A percentile compares a stretch with the other conserved stretches of the same genome.
Conservation (phyloP, 2,797 vertebrate genomes). For the Lepus oiostolus region DNA sequence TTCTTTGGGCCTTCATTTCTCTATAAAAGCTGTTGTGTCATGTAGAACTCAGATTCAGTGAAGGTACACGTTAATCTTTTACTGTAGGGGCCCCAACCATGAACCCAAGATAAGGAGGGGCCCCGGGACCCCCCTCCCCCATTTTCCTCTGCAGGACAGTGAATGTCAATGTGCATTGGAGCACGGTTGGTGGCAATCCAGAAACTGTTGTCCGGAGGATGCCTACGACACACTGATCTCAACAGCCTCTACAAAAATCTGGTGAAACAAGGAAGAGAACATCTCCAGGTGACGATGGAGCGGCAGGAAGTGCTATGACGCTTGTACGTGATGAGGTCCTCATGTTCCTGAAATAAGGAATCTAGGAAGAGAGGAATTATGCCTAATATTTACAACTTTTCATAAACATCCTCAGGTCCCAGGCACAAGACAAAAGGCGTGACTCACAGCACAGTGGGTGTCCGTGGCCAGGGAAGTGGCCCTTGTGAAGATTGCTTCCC, state of each 20-base stretch:
- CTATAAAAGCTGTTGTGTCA: neutral
- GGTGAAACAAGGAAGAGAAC: constrained; percentile 67
- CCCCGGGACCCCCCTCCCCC: neutral
- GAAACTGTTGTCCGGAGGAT: constrained; percentile 45
- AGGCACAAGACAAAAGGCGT: constrained; percentile 89
- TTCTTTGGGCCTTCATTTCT: neutral
- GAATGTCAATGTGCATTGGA: neutral
- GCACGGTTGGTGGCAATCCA: neutral
- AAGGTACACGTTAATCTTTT: neutral
- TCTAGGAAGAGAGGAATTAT: constrained; percentile 87
- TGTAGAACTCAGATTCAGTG: neutral
- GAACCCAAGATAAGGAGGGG: neutral
- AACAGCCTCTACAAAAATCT: constrained; percentile 70
- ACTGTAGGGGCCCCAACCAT: neutral
- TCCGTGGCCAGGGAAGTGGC: constrained; percentile 86
- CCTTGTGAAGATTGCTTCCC: constrained; percentile 88
- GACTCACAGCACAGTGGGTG: constrained; percentile 87
- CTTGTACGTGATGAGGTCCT: constrained; percentile 83
- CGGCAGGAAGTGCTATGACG: constrained; percentile 84
- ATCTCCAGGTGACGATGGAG: constrained; percentile 83
- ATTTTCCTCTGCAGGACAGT: neutral
- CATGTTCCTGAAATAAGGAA: constrained; percentile 86
- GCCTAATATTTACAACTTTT: constrained; percentile 87
- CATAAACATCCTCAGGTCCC: constrained; percentile 89
- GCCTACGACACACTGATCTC: constrained; percentile 70